These are phyloP conservation scores for Acromyrmex echinatior DNA, from an alignment of 1,140 invertebrate genomes.

Conservation along the genomic window DNA sequence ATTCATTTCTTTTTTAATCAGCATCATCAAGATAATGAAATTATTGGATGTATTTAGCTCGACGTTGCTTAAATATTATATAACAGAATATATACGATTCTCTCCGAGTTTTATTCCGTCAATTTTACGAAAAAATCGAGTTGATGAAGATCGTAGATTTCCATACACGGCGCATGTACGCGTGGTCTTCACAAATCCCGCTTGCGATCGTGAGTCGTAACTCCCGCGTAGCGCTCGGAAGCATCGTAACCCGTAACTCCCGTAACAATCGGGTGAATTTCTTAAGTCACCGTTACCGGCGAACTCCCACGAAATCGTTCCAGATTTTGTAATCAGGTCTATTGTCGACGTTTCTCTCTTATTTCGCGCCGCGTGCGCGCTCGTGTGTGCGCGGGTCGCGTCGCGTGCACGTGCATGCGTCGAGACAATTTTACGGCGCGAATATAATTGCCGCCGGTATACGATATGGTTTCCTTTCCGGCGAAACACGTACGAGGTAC, in stretches of 20 bases:
- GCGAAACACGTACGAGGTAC: conserved; percentile 27
- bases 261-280: conserved; percentile 66
- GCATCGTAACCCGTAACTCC: conserved; percentile 57
- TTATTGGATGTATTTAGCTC: conserved; percentile 12
- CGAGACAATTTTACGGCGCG: conserved; percentile 50
- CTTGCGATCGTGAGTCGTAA: conserved; percentile 53
- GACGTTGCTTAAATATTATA: background rate
- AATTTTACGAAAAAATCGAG: background rate
- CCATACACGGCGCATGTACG: conserved; percentile 2
- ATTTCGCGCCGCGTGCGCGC: conserved; percentile 38
- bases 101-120: background rate
- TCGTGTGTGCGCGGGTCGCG: conserved; percentile 36
- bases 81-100: background rate
- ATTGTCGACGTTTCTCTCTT: conserved; percentile 60
- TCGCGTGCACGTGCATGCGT: conserved; percentile 48
- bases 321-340: conserved; percentile 71
- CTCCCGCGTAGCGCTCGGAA: background rate
- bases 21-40: conserved; percentile 8
- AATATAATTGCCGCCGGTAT: conserved; percentile 20
- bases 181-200: background rate
- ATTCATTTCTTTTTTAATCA: conserved; percentile 7
- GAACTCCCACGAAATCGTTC: conserved; percentile 70
- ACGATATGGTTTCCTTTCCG: conserved; percentile 64
- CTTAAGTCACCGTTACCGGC: conserved; percentile 51
- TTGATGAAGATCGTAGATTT: background rate